These are phyloP conservation scores for Sogatella furcifera DNA, from an alignment of 1,140 invertebrate genomes.

Conservation along the genomic window DNA sequence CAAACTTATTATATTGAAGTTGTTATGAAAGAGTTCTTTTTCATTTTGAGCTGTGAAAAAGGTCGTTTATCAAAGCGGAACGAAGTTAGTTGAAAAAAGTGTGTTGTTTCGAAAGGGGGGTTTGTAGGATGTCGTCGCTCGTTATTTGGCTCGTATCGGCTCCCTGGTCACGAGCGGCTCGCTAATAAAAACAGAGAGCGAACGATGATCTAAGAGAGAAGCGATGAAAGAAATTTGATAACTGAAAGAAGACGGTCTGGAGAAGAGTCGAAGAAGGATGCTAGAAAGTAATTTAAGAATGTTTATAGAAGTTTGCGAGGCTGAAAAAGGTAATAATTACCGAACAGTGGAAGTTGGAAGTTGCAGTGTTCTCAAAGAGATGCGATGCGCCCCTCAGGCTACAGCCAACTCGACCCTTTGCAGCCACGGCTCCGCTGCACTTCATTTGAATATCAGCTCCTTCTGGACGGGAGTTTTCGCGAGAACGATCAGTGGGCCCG, in stretches of 20 bases:
- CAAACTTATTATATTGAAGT: no score
- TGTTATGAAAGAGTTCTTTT: no score
- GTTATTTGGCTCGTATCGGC: background rate
- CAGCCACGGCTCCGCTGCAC: background rate
- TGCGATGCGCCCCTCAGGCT: background rate
- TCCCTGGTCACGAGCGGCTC: background rate
- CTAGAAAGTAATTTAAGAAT: conserved; percentile 1
- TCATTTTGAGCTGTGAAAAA: no score
- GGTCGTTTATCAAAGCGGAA: no score
- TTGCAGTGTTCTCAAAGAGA: background rate
- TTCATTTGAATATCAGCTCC: background rate
- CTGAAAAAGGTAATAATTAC: conserved; percentile 2
- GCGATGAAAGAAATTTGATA: background rate
- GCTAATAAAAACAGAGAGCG: background rate
- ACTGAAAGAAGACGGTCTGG: background rate
- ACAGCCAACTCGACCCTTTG: no score
- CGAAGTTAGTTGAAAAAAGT: no score
- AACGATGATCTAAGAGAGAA: background rate
- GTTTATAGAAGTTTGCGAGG: background rate
- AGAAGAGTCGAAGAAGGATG: background rate
- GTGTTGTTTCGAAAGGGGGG: no score
- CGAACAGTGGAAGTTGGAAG: background rate
- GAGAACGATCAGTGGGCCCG: no score
- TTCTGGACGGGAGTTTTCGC: no score
- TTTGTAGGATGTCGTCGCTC: background rate